phyloP scores from a whole-genome alignment of 2,888 invertebrate genomes.

The Melieria omissa region DNA sequence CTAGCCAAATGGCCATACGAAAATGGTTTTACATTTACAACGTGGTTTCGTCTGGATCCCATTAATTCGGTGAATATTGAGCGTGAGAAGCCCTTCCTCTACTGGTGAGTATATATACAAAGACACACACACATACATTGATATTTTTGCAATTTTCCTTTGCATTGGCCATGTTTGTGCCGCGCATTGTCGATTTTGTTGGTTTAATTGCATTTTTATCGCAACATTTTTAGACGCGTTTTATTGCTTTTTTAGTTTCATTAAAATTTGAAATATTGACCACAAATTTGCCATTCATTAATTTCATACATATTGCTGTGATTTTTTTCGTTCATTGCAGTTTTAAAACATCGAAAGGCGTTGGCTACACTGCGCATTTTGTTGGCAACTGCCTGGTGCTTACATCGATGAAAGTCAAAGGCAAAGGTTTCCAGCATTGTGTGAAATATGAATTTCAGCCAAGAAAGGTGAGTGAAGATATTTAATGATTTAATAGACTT shows the following conservation, averaged over 20 bases:
- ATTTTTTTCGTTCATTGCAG: conserved; percentile 68
- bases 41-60: conserved; percentile 99
- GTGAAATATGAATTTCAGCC: conserved; percentile 99
- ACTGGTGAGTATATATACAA: conserved; percentile 78
- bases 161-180: no score
- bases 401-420: conserved; percentile 98
- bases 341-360: conserved; percentile 98
- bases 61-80: conserved; percentile 99
- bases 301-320: neutral
- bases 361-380: conserved; percentile 99
- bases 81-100: conserved; percentile 97
- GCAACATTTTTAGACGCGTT: neutral
- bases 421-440: conserved; percentile 99
- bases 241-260: conserved; percentile 24
- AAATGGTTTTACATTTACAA: conserved; percentile 99
- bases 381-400: conserved; percentile 98
- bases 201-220: neutral
- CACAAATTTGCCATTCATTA: conserved; percentile 46
- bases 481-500: neutral
- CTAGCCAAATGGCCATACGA: conserved; percentile 99
- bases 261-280: conserved; percentile 29
- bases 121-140: neutral
- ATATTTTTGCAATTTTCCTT: neutral
- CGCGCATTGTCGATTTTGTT: neutral
- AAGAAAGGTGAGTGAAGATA: conserved; percentile 76